Evolutionary conservation across 2,797 vertebrate species (phyloP), one percentile per base, ranked within the genome.

Genomic region (Anableps anableps): DNA sequence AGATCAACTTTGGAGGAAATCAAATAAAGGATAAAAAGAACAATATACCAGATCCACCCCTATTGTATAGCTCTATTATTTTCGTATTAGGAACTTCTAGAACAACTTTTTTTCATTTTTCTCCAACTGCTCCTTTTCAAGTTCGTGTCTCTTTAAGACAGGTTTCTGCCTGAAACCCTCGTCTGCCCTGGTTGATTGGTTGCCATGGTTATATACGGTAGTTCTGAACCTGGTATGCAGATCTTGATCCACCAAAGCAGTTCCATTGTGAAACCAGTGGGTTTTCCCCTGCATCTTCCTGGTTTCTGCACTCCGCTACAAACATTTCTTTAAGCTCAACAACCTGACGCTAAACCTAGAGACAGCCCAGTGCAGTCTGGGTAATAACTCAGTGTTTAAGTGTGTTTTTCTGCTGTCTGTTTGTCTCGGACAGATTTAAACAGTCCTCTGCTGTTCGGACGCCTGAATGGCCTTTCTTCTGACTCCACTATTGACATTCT

Each of bases 401-500:
- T 58, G 53, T 55, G 26, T 29, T 26, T 58, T 55, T n/a, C 9
- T 5, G 2, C 10, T 55, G 9, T n/a, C 9, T n/a, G 41, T 70
- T 43, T 74, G 51, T 79, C 8, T 68, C 34, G 43, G 10, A 76
- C 17, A 99, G 99, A 99, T 95, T 91, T 99, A 90, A 99, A 99
- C 95, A 99, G 98, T 85, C 99, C 99, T 78, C 96, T 99, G 91
- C 96, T 99, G 83, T 99, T 99, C 88, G 98, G 98, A 83, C 96
- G 98, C 88, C 95, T 99, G 47, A 99, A 99, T 84, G 98, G 99
- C 88, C 96, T 99, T 66, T 99, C 98, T 47, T 99, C 99, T 81
- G 99, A 99, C 94, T 99, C 99, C 83, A 99, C 99, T 77, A 99
- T 99, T 80, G 99, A 99, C 93, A 99, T 99, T 91, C 96, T 99